Base-by-base conservation (phyloP, 2,113 vertebrate species). In the Calyptomena viridis region DNA sequence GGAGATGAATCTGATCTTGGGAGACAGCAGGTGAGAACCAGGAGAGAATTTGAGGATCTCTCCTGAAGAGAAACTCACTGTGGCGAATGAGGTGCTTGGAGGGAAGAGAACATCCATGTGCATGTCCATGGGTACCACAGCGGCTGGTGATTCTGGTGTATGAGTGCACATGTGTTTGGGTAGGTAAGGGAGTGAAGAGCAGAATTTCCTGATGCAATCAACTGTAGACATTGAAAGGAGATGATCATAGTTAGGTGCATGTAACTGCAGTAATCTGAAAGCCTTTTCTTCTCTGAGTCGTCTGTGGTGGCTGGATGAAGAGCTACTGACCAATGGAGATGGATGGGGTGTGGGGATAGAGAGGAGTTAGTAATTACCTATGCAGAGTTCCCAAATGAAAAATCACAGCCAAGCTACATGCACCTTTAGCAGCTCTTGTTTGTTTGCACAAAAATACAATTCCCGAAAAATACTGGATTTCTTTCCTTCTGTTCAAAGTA, bases 81-180 rank as follows among this genome's bases (percentile, higher is more conserved):
- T 8, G 30, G 16, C 46, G 52, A 75, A 53, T 22, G 37, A 63
- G 12, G 20, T 37, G 21, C 24, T 84, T n/a, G 9, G 21, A 69
- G 17, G 37, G 47, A 90, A 58, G 53, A 19, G 7, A 3, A 44
- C 3, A 56, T 9, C 31, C 6, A 1, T 12, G 24, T 62, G 35
- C 25, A 58, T 66, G 56, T 5, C 21, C 12, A 30, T 2, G 12
- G 47, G 9, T 8, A 66, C 7, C 33, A 35, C 28, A 44, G 25
- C 30, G 71, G 14, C 8, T 67, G 58, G 9, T n/a, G 28, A 8
- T 67, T 17, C 33, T 49, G 22, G 8, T 69, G 42, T 33, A 8
- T 28, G n/a, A 33, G 19, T 2, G 1, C 7, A 37, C 0, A 0
- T 11, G 24, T 30, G 14, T 63, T 28, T 11, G 17, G 28, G 28